Percentiles rank a stretch among this genome's conserved stretches.
phyloP scores from a whole-genome alignment of 2,888 invertebrate genomes.

The Brachycybe producta region DNA sequence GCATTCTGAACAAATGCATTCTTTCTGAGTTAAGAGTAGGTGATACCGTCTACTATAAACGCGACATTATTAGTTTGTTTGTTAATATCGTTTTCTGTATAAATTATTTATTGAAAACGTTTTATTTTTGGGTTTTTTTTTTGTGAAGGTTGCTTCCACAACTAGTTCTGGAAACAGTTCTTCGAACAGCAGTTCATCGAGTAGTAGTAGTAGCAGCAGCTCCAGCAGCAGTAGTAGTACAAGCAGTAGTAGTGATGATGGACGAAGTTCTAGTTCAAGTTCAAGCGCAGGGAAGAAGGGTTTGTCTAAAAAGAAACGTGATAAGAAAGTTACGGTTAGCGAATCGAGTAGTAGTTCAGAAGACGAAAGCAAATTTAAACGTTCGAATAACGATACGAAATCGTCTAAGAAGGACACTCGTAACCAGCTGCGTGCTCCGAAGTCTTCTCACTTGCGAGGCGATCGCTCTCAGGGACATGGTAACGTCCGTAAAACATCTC shows the following conservation, averaged over 20 bases:
- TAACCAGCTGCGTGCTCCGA: background rate
- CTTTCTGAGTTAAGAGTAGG: no score
- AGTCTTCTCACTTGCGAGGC: no score
- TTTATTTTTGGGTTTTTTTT: no score
- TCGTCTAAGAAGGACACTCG: background rate
- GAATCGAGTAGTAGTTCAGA: conserved; percentile 12
- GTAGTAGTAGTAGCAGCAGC: conserved; percentile 17
- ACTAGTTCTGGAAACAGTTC: no score
- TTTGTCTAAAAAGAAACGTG: background rate
- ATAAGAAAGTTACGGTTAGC: conserved; percentile 7
- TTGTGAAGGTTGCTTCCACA: background rate
- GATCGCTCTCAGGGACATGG: no score
- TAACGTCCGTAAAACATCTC: no score
- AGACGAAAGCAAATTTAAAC: background rate
- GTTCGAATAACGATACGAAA: background rate
- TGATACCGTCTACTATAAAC: no score
- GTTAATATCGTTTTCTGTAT: no score
- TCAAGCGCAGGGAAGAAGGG: conserved; percentile 3
- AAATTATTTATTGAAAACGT: background rate
- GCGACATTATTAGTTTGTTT: no score
- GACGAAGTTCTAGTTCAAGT: conserved; percentile 16
- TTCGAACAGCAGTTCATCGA: no score
- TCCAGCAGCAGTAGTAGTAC: conserved; percentile 15
- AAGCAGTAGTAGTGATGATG: conserved; percentile 15
- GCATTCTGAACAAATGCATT: no score